Conservation (phyloP, 2,888 invertebrate species). For the Torymus aiolomorphi region DNA sequence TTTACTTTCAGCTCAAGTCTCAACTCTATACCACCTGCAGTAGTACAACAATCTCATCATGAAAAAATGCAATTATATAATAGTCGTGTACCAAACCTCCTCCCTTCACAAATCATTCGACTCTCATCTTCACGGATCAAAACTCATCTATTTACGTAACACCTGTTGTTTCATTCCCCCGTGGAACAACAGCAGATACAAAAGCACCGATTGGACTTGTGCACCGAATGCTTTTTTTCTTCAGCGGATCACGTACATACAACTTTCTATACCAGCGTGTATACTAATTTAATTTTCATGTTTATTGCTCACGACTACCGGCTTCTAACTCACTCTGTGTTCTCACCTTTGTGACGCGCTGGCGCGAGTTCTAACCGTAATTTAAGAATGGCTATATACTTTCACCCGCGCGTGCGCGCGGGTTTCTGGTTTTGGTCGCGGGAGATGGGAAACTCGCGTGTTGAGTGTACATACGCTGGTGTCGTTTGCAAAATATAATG, state of each 20-base stretch:
- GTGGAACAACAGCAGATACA: slow-evolving; percentile 18
- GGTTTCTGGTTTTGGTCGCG: slow-evolving; percentile 47
- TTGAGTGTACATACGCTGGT: neutral
- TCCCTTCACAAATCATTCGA: neutral
- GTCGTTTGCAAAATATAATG: slow-evolving; percentile 33
- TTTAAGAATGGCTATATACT: slow-evolving; percentile 45
- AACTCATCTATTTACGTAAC: slow-evolving; percentile 15
- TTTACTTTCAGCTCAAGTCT: too few relatives aligned
- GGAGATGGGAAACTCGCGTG: slow-evolving; percentile 33
- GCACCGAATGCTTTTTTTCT: neutral
- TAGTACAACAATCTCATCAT: too few relatives aligned
- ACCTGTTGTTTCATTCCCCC: slow-evolving; percentile 8
- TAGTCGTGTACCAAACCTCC: neutral
- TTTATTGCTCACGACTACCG: slow-evolving; percentile 43
- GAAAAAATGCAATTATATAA: neutral
- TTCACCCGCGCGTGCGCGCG: slow-evolving; percentile 43
- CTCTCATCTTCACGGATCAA: slow-evolving; percentile 4
- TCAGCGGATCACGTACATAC: slow-evolving; percentile 1
- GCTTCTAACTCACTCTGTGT: slow-evolving; percentile 16
- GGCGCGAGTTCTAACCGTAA: slow-evolving; percentile 32
- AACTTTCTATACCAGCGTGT: neutral
- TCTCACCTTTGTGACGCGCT: slow-evolving; percentile 46
- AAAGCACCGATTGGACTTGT: slow-evolving; percentile 35
- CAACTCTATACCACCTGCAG: too few relatives aligned
- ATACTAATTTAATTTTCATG: slow-evolving; percentile 49